Base-by-base conservation (phyloP, 37 sponge, comb jelly and placozoan species). In the Oscarella lobularis region DNA sequence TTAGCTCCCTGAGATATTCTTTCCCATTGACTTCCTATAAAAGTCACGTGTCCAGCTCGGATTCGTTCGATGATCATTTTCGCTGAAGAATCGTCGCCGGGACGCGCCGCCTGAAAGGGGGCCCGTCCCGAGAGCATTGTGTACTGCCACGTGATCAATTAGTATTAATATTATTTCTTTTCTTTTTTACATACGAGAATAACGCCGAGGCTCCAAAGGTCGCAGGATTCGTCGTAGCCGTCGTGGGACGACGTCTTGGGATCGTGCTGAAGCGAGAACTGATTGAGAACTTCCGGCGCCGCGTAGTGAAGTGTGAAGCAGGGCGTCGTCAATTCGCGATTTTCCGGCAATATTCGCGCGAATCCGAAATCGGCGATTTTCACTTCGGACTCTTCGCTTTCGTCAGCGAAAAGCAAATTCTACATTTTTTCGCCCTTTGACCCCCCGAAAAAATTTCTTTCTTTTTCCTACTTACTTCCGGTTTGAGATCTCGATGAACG, bases 181-280 rank as follows among this genome's bases (percentile, higher is more conserved):
- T 68, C 71, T 30, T 4, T 4, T 5, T 68, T 68, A 75, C 89
- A 66, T 33, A 94, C 95, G 84, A 95, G 60, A 32, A 95, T 95
- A n/a, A 95, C 96, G 0, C 96, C 96, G 2, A 95, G 78, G 48
- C 96, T 95, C 96, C 96, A 95, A 5, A 95, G 84, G 66, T 95
- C 96, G 79, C 96, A 95, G 33, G 92, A 78, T 65, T 90, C 89
- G 1, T 88, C 87, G 55, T 95, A 95, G 4, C 92, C 90, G 38
- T 76, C 39, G 36, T 81, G 31, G 6, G 31, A 32, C 71, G 6
- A 32, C 31, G 6, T 68, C 4, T 68, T 20, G 6, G 29, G 5
- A 2, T 66, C 66, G 2, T 40, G 67, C 2, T 35, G 37, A 39
- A 39, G 39, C 30, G 75, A 36, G 3, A 39, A 60, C 37, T 83